phyloP scores from a whole-genome alignment of 2,888 invertebrate genomes.

The Chymomyza procnemis region DNA sequence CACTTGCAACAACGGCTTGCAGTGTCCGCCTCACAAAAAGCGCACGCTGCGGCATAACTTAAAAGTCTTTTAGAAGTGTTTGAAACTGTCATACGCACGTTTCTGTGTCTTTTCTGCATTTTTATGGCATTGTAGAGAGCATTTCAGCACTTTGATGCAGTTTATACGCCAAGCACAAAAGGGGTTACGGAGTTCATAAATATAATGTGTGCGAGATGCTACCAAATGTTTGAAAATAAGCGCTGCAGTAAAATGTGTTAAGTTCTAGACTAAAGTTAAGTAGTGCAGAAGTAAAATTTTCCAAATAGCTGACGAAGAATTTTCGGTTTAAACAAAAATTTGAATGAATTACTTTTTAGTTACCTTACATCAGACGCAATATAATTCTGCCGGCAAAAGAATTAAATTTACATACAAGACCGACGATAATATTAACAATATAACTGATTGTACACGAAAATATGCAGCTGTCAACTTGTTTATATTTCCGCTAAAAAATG shows the following conservation, averaged over 20 bases:
- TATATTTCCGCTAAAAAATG: too few relatives aligned
- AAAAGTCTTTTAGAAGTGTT: constrained; percentile 60
- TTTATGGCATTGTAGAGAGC: neutral
- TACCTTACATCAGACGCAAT: too few relatives aligned
- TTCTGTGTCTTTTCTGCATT: constrained; percentile 15
- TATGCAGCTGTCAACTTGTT: too few relatives aligned
- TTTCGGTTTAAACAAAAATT: too few relatives aligned
- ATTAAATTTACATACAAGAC: too few relatives aligned
- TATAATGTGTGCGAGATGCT: neutral
- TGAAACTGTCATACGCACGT: constrained; percentile 67
- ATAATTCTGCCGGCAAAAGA: too few relatives aligned
- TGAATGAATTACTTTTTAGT: too few relatives aligned
- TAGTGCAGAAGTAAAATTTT: too few relatives aligned
- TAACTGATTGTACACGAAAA: too few relatives aligned
- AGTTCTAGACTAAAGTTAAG: neutral
- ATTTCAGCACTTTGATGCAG: neutral
- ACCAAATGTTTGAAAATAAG: neutral
- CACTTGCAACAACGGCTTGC: constrained; percentile 27
- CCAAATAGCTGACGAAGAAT: too few relatives aligned
- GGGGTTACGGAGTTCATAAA: neutral
- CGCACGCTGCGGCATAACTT: constrained; percentile 41
- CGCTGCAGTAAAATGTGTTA: neutral
- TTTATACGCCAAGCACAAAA: neutral
- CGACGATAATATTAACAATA: too few relatives aligned
- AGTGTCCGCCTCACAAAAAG: neutral